phyloP scores from a whole-genome alignment of 2,113 vertebrate species.

The Etheostoma spectabile region DNA sequence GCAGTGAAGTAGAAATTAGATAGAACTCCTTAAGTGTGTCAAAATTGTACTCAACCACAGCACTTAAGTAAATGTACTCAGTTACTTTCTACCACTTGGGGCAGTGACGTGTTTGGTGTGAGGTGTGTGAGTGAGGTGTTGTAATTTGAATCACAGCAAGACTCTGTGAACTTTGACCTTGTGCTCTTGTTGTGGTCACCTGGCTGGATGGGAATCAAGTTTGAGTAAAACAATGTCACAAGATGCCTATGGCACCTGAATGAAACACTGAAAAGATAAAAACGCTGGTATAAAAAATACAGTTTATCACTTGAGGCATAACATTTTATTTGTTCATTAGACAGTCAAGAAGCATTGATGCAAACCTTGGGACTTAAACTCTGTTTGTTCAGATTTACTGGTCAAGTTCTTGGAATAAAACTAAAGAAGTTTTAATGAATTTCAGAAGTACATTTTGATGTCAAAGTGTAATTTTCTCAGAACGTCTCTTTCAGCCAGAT shows the following conservation, averaged over 20 bases:
- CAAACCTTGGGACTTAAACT: neutral
- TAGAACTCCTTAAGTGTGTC: neutral
- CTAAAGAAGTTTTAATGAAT: neutral
- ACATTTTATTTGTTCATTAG: neutral
- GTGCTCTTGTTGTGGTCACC: conserved; percentile 21
- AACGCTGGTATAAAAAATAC: neutral
- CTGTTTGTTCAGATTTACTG: neutral
- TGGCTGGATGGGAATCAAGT: conserved; percentile 43
- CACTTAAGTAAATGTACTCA: neutral
- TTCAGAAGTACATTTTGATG: neutral
- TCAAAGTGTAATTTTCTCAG: neutral
- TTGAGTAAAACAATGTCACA: conserved; percentile 33
- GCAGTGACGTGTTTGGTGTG: neutral
- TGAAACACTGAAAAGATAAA: neutral
- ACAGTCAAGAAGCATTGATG: neutral
- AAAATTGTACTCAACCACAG: neutral
- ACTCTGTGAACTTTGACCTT: conserved; percentile 53
- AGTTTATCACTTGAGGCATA: neutral
- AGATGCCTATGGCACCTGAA: conserved; percentile 9
- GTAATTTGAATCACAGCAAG: conserved; percentile 53
- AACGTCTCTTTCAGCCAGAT: neutral
- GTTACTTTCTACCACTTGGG: neutral
- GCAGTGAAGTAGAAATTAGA: neutral
- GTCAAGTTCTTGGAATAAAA: neutral
- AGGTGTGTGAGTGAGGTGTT: conserved; percentile 43